These are phyloP conservation scores for Serripes groenlandicus DNA, from an alignment of 2,888 invertebrate genomes.

Conservation along the genomic window DNA sequence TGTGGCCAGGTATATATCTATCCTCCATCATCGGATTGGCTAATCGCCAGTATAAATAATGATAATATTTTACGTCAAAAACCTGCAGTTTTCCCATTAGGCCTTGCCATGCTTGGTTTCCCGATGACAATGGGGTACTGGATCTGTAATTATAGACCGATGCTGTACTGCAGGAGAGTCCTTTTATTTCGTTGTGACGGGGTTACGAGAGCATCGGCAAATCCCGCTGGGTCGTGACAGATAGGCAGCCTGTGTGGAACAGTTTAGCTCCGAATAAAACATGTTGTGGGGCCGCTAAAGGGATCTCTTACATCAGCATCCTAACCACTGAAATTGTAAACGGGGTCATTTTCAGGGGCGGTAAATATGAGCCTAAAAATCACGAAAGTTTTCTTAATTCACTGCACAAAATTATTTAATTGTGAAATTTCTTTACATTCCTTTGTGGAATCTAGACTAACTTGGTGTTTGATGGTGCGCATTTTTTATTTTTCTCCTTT, in stretches of 20 bases:
- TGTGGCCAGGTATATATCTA: too few species aligned
- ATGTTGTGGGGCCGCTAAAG: constrained; percentile 55
- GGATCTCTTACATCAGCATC: constrained; percentile 44
- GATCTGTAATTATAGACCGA: constrained; percentile 62
- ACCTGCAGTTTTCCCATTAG: constrained; percentile 61
- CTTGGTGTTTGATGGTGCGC: too few species aligned
- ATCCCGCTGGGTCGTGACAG: constrained; percentile 54
- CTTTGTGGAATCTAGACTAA: too few species aligned
- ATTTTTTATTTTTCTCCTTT: too few species aligned
- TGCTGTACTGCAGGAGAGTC: constrained; percentile 49
- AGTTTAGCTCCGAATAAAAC: constrained; percentile 53
- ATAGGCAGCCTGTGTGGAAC: constrained; percentile 42
- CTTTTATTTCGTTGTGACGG: constrained; percentile 56
- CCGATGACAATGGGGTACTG: constrained; percentile 48
- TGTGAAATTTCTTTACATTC: too few species aligned
- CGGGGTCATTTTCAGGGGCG: too few species aligned
- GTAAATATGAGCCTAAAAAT: too few species aligned
- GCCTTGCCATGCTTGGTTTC: constrained; percentile 53
- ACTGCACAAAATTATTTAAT: too few species aligned
- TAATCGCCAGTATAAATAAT: constrained; percentile 64
- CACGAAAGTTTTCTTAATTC: too few species aligned
- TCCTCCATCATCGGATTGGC: constrained; percentile 10
- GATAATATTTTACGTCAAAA: constrained; percentile 64
- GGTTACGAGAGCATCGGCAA: constrained; percentile 52
- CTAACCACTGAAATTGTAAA: not conserved